A percentile compares a stretch with the other conserved stretches of the same genome.
Conservation (phyloP, 1,140 invertebrate genomes). For the Leptinotarsa texana region DNA sequence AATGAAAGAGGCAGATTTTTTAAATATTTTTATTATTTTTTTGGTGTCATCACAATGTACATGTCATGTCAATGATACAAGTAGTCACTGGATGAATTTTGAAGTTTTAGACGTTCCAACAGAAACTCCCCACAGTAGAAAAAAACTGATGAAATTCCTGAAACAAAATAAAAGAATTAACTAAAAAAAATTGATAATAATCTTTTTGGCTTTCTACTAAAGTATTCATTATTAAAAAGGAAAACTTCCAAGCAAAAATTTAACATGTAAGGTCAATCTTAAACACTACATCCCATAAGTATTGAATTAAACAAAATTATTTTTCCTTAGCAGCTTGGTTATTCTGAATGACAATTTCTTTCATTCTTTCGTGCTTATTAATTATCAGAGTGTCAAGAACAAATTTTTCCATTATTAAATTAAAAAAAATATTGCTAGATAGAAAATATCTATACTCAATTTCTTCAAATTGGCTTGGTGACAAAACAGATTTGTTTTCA, state of each 20-base stretch:
- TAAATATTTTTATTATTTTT: not conserved
- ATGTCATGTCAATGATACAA: not conserved
- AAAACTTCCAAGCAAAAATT: not conserved
- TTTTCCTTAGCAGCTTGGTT: not conserved
- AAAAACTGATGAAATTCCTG: constrained; percentile 35
- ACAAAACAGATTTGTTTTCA: no score
- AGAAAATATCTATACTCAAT: no score
- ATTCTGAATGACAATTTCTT: no score
- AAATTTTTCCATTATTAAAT: no score
- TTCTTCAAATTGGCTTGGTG: no score
- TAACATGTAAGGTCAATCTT: not conserved
- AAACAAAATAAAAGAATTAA: constrained; percentile 29
- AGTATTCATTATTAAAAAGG: not conserved
- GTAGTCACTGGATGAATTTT: constrained; percentile 25
- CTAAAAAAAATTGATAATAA: not conserved
- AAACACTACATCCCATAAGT: not conserved
- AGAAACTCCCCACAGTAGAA: constrained; percentile 18
- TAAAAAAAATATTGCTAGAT: no score
- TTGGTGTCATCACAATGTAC: not conserved
- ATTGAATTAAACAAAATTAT: not conserved
- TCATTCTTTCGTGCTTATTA: no score
- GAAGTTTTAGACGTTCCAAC: constrained; percentile 23
- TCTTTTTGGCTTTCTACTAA: not conserved
- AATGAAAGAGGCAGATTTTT: no score
- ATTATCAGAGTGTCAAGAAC: no score